Percentiles rank a stretch among this genome's conserved stretches.
These are phyloP conservation scores for Liasis olivaceus DNA, from an alignment of 2,797 vertebrate species.

Conservation along the genomic window DNA sequence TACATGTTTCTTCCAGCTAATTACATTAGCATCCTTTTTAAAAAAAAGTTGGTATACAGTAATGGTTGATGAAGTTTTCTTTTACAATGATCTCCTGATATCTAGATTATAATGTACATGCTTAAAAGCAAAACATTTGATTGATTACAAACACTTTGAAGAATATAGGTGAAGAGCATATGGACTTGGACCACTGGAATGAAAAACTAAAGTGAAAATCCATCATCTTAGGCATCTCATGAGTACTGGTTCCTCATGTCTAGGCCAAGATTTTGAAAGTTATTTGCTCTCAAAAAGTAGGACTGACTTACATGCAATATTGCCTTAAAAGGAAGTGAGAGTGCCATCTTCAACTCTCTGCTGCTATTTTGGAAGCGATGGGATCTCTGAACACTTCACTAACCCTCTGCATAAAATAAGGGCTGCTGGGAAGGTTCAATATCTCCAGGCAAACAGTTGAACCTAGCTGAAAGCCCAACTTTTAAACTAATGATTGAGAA, in stretches of 20 bases:
- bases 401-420: not conserved
- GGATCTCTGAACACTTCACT: not conserved
- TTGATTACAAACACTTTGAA: not conserved
- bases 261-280: not conserved
- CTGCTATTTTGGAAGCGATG: not conserved
- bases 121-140: not conserved
- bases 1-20: not conserved
- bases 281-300: not conserved
- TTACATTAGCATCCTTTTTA: not conserved
- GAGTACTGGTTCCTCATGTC: not conserved
- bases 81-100: not conserved
- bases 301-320: not conserved
- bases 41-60: not conserved
- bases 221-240: not conserved
- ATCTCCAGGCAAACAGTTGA: not conserved
- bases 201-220: not conserved
- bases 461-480: not conserved
- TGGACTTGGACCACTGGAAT: not conserved
- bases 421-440: not conserved
- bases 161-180: not conserved
- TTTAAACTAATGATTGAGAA: not conserved
- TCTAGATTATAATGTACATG: not conserved
- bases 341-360: not conserved
- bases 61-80: not conserved
- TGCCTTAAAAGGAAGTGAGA: not conserved